Base-by-base conservation (phyloP, 2,113 vertebrate species). In the Archocentrus centrarchus region DNA sequence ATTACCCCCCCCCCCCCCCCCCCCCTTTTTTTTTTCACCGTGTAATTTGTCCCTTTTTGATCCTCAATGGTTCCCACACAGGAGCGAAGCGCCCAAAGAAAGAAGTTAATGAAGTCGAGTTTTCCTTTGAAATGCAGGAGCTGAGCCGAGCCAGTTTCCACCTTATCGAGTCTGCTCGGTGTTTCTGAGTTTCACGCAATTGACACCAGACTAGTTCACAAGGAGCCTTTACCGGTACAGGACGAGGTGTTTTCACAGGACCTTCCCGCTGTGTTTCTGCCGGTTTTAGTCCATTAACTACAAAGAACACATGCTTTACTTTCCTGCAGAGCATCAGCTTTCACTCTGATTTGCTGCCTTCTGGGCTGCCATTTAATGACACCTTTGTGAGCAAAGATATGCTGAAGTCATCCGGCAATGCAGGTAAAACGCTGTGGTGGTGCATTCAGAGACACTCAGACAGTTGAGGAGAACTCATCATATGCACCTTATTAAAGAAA, bases 41-140 rank as follows among this genome's bases (percentile, higher is more conserved):
- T 87, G 82, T 88, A 81, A 88, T 88, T 88, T 83, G 77, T 88
- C 66, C 53, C 59, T 75, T 88, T 58, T 73, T 55, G 47, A 73
- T 73, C 68, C 68, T 73, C 68, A 53, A 5, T 73, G 68, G 47
- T 20, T 55, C 68, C 47, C 68, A 73, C 68, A 55, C 68, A 73
- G 68, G 68, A 73, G 27, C 35, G 68, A 73, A 73, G 47, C 27
- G 11, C 47, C 68, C 47, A 73, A 73, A 73, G 68, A 35, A 73
- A 73, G 68, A 55, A 55, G 68, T 73, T 55, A 73, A 73, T 73
- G 47, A 73, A 55, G 68, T 73, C 11, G 27, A 73, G 47, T 35
- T 73, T 73, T 17, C 68, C 68, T 73, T 73, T 73, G 68, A 73
- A 73, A 73, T 73, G 18, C 30, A 27, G 44, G 44, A 73, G 44